A percentile compares a stretch with the other conserved stretches of the same genome.
Conservation (phyloP, 64 coral and sea anemone species). For the Actinia tenebrosa region DNA sequence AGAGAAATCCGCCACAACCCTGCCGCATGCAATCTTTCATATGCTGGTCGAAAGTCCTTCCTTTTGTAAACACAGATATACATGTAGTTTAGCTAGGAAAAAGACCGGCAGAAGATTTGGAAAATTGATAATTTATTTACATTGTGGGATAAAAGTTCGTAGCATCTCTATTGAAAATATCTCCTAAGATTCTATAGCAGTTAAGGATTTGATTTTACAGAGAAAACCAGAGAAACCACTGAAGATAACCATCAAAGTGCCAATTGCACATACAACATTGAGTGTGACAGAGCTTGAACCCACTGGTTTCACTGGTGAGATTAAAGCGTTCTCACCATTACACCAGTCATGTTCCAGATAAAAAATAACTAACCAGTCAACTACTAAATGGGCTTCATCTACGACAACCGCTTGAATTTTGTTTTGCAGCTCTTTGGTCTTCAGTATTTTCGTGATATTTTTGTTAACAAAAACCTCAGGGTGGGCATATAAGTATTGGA, state of each 20-base stretch:
- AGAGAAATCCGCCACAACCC: too few species aligned
- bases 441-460: background rate
- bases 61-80: too few species aligned
- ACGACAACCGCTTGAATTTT: background rate
- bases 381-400: slow-evolving; percentile 1
- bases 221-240: background rate
- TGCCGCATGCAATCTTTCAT: too few species aligned
- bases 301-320: background rate
- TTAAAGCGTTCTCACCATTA: background rate
- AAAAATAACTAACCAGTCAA: slow-evolving; percentile 8
- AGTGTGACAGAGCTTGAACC: background rate
- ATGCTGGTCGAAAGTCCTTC: too few species aligned
- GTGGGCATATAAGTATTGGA: background rate
- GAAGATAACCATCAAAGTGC: background rate
- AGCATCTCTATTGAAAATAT: too few species aligned
- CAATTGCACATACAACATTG: background rate
- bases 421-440: background rate
- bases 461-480: slow-evolving; percentile 8
- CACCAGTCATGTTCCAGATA: background rate
- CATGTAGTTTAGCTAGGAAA: too few species aligned
- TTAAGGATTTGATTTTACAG: background rate
- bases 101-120: too few species aligned
- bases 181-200: background rate
- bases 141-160: too few species aligned
- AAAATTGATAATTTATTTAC: too few species aligned